Percentiles rank a stretch among this genome's conserved stretches.
Evolutionary conservation across 2,113 vertebrate species (phyloP).

Genomic region (Hemicordylus capensis): DNA sequence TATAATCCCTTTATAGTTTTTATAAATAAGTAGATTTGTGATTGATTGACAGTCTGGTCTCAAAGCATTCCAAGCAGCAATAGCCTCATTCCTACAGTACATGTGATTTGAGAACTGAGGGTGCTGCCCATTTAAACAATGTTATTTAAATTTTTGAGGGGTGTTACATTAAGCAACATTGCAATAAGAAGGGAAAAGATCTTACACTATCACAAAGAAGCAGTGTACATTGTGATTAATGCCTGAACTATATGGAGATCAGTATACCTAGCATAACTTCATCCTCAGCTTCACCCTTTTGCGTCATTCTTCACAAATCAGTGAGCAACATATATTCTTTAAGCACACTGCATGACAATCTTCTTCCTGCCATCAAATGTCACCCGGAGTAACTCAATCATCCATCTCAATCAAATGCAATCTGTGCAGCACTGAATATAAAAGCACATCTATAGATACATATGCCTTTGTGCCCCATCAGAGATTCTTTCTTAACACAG

Average conservation of each 20-base stretch:
- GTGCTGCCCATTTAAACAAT: neutral
- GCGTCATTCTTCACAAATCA: slow-evolving; percentile 44
- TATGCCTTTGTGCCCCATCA: slow-evolving; percentile 49
- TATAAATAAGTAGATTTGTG: neutral
- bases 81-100: neutral
- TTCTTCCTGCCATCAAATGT: slow-evolving; percentile 59
- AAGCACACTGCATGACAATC: slow-evolving; percentile 42
- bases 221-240: slow-evolving; percentile 22
- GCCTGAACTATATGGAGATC: slow-evolving; percentile 66
- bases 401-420: slow-evolving; percentile 70
- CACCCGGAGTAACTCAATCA: slow-evolving; percentile 63
- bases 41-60: neutral
- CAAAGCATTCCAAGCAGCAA: neutral
- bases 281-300: slow-evolving; percentile 55
- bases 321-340: slow-evolving; percentile 2
- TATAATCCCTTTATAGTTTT: neutral
- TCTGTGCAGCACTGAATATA: slow-evolving; percentile 49
- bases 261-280: slow-evolving; percentile 34
- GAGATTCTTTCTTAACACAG: slow-evolving; percentile 45
- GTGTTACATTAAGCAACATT: neutral
- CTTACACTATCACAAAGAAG: neutral
- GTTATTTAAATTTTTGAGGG: neutral
- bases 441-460: slow-evolving; percentile 53
- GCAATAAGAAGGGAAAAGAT: neutral
- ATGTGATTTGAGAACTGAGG: neutral